Evolutionary conservation across 2,888 invertebrate species (phyloP).

Genomic region (Lypha dubia): DNA sequence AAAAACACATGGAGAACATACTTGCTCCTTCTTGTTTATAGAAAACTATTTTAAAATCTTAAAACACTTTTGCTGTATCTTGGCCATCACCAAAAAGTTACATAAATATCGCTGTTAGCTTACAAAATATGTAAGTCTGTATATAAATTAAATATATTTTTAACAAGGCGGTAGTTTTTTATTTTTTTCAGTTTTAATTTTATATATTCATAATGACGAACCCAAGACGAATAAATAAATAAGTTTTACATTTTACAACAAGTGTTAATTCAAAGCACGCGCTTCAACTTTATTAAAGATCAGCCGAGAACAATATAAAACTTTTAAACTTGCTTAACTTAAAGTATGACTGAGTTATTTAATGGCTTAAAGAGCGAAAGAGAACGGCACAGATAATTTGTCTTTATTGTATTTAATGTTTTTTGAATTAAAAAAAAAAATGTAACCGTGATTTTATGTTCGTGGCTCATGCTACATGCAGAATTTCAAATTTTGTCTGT

Average conservation of each 20-base stretch:
- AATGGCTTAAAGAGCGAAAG: conserved; percentile 13
- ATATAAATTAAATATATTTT: neutral
- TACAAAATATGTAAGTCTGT: neutral
- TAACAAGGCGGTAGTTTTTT: conserved; percentile 18
- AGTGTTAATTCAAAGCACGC: conserved; percentile 67
- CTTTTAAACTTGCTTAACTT: conserved; percentile 21
- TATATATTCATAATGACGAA: neutral
- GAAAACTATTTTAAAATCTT: neutral
- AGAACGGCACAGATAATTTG: neutral
- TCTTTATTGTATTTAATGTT: conserved; percentile 5
- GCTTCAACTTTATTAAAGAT: conserved; percentile 46
- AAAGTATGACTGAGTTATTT: neutral
- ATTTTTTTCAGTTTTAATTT: neutral
- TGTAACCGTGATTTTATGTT: conserved; percentile 46
- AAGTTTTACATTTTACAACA: conserved; percentile 34
- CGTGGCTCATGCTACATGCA: conserved; percentile 36
- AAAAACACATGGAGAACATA: neutral
- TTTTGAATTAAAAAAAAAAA: conserved; percentile 21
- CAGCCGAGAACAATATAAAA: neutral
- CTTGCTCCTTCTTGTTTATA: neutral
- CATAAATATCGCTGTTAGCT: neutral
- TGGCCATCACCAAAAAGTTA: neutral
- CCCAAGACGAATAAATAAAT: conserved; percentile 40
- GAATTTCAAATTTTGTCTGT: conserved; percentile 51
- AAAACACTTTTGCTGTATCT: neutral